Percentiles rank a stretch among this genome's conserved stretches.
Evolutionary conservation across 2,888 invertebrate species (phyloP).

Genomic region (Gibbula magus): DNA sequence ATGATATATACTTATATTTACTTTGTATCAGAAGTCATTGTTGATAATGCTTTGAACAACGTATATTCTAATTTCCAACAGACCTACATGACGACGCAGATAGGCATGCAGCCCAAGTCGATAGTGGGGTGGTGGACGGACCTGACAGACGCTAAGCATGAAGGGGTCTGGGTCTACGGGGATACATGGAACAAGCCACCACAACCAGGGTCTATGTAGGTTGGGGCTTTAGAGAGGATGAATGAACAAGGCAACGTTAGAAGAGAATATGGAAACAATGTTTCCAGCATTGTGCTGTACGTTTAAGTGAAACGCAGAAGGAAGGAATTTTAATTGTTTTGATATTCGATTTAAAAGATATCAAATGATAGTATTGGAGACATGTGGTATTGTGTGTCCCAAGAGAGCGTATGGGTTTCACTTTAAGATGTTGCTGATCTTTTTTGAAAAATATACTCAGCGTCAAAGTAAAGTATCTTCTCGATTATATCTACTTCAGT

Average conservation of each 20-base stretch:
- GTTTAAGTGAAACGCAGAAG: no score
- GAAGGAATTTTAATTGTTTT: no score
- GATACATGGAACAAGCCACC: constrained; percentile 47
- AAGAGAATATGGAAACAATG: no score
- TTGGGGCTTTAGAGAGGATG: no score
- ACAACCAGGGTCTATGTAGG: constrained; percentile 48
- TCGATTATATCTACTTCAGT: constrained; percentile 23
- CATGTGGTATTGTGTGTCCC: no score
- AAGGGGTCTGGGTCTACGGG: constrained; percentile 56
- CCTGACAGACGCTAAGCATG: constrained; percentile 49
- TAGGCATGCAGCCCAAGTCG: not conserved
- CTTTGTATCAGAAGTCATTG: no score
- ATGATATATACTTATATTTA: no score
- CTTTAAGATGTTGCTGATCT: not conserved
- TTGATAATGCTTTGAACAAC: no score
- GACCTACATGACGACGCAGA: not conserved
- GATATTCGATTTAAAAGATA: no score
- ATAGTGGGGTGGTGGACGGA: constrained; percentile 55
- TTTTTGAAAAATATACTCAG: not conserved
- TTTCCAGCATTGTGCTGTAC: no score
- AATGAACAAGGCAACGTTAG: no score
- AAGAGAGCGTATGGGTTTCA: not conserved
- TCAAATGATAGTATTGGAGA: no score
- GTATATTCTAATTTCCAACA: not conserved
- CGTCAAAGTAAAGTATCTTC: not conserved